Base-by-base conservation (phyloP, 2,888 invertebrate genomes). In the Apotomis betuletana region DNA sequence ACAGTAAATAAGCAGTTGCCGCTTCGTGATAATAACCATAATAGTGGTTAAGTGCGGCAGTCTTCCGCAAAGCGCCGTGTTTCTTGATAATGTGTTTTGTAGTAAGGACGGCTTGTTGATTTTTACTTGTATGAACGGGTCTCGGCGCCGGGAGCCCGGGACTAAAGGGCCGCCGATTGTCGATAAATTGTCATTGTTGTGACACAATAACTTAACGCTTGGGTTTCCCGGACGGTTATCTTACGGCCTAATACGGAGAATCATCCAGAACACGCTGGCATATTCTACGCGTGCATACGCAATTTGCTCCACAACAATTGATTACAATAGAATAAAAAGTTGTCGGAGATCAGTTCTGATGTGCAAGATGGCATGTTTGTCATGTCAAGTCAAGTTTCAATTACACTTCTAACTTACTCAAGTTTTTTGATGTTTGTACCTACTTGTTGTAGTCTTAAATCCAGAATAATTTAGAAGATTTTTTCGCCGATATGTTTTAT, bases 121-220 rank as follows among this genome's bases (percentile, higher is more conserved):
- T 87, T 89, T 87, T 83, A 83, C 78, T 83, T 78, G 79, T 78
- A 82, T 84, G 81, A 82, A 81, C 79, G 82, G 80, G 83, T 81
- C 78, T 78, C 73, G 75, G 71, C 73, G 75, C 74, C 58, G 58
- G 77, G 78, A 77, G 80, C 82, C 81, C 78, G 76, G 77, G 72
- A 69, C 75, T 75, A 81, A 83, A 84, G 82, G 83, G 80, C 81
- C 80, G 78, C 79, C 82, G 81, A 81, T 87, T 81, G 82, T 83
- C 83, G 84, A 89, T 89, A 88, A 86, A 87, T 87, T 82, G 85
- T 85, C 79, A 85, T 87, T 87, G 88, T 90, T 88, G 84, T 87
- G 87, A 85, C 85, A 86, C 80, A 83, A 83, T 83, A 79, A 79
- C 79, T 80, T 78, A 77, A 80, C 81, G 80, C 77, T 78, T 75